Base-by-base conservation (phyloP, 2,888 invertebrate species). In the Rotaria macrura region DNA sequence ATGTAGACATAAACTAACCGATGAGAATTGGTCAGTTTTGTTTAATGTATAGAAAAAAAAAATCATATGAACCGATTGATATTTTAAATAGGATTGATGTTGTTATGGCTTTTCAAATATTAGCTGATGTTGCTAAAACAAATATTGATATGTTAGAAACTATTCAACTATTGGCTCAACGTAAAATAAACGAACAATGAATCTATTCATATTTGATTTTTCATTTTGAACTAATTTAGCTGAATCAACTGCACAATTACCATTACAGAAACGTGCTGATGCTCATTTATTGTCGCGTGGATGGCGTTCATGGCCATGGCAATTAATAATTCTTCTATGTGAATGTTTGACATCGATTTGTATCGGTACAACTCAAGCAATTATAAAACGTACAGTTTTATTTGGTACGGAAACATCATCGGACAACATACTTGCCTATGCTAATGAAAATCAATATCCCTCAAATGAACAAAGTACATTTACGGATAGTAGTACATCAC, bases 161-260 rank as follows among this genome's bases (percentile, higher is more conserved):
- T 14, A 79, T 79, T 79, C 79, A 79, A 79, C n/a, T 79, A 43
- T n/a, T 79, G 23, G 79, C 79, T 43, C 79, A 79, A 79, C 34
- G 79, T 43, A 79, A 40, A 29, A 23, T 9, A 20, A 5, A n/a
- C 23, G 25, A 20, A 34, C 40, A n/a, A n/a, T n/a, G n/a, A n/a
- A 10, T 74, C 23, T 38, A 7, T 1, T 2, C 23, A 38, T 20
- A 23, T 79, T 43, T 43, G 25, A 10, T 25, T 79, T 23, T 79
- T 40, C 43, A n/a, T 2, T 79, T 40, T 25, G 14, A 4, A 49
- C 17, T 29, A 10, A 29, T 65, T 29, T 65, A 79, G 79, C 79
- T 79, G 79, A 40, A 23, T 43, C 43, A 43, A 43, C 43, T n/a
- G 23, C 79, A 25, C 40, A 79, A 43, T n/a, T 79, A 20, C 72